Percentiles rank a stretch among this genome's conserved stretches.
These are phyloP conservation scores for Brachyopa scutellaris DNA, from an alignment of 2,888 invertebrate genomes.

Conservation along the genomic window DNA sequence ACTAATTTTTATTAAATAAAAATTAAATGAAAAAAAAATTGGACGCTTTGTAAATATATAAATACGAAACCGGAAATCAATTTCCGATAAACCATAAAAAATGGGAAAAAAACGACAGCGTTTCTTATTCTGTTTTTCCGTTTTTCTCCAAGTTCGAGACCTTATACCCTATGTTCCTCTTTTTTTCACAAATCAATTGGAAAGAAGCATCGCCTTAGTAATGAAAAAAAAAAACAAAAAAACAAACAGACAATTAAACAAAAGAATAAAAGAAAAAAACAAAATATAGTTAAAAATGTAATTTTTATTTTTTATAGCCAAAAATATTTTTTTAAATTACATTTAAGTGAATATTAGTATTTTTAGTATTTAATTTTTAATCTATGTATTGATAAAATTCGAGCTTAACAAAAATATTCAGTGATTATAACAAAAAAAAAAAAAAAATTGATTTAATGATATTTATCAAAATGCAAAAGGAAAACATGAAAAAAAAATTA, in stretches of 20 bases:
- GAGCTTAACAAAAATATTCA: constrained; percentile 71
- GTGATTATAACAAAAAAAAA: constrained; percentile 47
- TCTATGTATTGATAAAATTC: constrained; percentile 71
- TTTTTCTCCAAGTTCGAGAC: constrained; percentile 63
- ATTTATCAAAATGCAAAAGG: constrained; percentile 39
- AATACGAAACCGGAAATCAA: constrained; percentile 74
- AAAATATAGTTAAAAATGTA: constrained; percentile 75
- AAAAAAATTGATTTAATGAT: constrained; percentile 78
- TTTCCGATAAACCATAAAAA: constrained; percentile 59
- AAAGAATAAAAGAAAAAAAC: constrained; percentile 46
- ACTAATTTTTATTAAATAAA: constrained; percentile 71
- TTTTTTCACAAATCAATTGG: constrained; percentile 66
- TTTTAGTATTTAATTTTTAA: constrained; percentile 74
- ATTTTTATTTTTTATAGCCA: constrained; percentile 76
- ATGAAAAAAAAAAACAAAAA: constrained; percentile 67
- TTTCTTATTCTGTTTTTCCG: constrained; percentile 61
- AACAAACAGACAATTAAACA: constrained; percentile 69
- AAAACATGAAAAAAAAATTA: constrained; percentile 5
- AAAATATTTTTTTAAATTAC: constrained; percentile 75
- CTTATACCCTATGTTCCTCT: constrained; percentile 68
- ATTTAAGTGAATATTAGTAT: constrained; percentile 74
- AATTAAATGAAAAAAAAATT: constrained; percentile 55
- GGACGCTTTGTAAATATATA: constrained; percentile 60
- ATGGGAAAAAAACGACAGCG: too few species aligned
- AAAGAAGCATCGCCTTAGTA: constrained; percentile 69